Percentiles rank a stretch among this genome's conserved stretches.
Conservation (phyloP, 2,797 vertebrate genomes). For the Microhierax caerulescens region DNA sequence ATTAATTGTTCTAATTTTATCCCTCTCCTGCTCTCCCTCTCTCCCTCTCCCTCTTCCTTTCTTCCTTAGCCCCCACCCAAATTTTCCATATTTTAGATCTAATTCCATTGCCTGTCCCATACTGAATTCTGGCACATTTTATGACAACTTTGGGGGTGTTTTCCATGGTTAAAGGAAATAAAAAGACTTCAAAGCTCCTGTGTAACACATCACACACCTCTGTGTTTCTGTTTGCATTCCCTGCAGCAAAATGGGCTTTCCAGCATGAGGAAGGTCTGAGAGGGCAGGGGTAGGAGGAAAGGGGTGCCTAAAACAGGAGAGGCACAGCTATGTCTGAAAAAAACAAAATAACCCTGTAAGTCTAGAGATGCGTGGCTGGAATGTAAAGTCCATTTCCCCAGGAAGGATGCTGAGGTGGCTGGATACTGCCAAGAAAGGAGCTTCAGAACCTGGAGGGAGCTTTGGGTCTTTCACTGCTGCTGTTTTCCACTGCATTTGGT, state of each 20-base stretch:
- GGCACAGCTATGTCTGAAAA: background rate
- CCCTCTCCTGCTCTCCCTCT: background rate
- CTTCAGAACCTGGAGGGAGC: background rate
- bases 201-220: background rate
- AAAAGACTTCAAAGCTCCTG: background rate
- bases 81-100: background rate
- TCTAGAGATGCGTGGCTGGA: background rate
- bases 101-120: background rate
- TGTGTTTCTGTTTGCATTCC: background rate
- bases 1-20: too few relatives aligned
- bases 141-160: background rate
- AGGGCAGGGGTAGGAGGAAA: background rate
- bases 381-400: background rate
- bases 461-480: background rate
- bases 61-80: background rate
- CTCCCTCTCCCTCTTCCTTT: background rate
- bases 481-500: background rate
- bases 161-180: conserved; percentile 14
- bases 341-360: background rate
- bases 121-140: conserved; percentile 10
- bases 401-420: background rate
- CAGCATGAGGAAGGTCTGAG: background rate
- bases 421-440: background rate
- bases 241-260: background rate
- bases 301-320: background rate